Conservation (phyloP, 2,797 vertebrate genomes). For the Sebastiscus tertius region DNA sequence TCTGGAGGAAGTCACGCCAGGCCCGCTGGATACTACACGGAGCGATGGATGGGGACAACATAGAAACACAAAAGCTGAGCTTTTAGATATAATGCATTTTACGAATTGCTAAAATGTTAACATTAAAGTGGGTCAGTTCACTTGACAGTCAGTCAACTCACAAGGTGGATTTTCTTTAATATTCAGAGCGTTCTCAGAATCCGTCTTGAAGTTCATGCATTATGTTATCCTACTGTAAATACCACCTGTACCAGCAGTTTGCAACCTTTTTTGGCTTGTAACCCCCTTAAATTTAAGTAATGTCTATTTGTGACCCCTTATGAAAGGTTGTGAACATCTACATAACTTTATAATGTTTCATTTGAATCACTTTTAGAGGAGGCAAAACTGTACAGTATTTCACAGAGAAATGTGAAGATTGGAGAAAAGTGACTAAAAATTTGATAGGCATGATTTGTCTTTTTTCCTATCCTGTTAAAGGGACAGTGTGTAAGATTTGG, state of each 20-base stretch:
- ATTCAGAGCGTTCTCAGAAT: neutral
- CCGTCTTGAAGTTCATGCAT: neutral
- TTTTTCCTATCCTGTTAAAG: neutral
- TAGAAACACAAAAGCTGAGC: neutral
- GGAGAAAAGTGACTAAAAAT: neutral
- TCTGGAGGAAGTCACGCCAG: constrained; percentile 89
- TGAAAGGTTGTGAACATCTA: neutral
- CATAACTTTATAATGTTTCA: neutral
- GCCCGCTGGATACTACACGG: constrained; percentile 89
- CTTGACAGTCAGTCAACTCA: neutral
- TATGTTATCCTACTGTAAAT: neutral
- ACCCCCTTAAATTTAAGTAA: neutral
- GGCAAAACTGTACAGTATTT: neutral
- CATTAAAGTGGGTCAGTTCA: neutral
- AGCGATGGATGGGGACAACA: neutral
- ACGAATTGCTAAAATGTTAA: neutral
- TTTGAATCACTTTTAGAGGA: neutral
- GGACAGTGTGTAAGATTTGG: too few relatives aligned
- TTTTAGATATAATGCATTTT: neutral
- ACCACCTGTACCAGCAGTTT: neutral
- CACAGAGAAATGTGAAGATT: neutral
- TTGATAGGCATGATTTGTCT: neutral
- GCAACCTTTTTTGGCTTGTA: neutral
- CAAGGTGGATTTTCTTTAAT: neutral
- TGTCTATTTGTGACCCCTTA: neutral